Base-by-base conservation (phyloP, 2,888 invertebrate genomes). In the Apantesis nais region DNA sequence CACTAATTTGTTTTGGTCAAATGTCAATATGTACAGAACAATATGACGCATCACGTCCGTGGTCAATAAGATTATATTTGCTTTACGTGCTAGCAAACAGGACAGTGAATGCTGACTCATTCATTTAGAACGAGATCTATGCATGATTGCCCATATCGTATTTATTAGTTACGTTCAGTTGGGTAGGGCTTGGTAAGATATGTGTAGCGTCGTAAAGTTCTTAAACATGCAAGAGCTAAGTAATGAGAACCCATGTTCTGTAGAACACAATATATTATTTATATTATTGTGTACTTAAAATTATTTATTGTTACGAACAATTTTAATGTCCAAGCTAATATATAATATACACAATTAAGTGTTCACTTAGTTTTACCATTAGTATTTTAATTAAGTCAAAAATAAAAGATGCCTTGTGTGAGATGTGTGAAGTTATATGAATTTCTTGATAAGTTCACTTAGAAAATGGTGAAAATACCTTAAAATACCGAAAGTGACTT, bases 31-130 rank as follows among this genome's bases (percentile, higher is more conserved):
- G 58, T 29, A 58, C 16, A 58, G 16, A 74, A 67, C 55, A 75
- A 72, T 70, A 67, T 80, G 82, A 82, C 79, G 76, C 82, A 82
- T 82, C 76, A 69, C 65, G 77, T 82, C 72, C 74, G 74, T 76
- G 68, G 70, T 72, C 76, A 74, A 74, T 81, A 81, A 74, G 67
- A 76, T 76, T 78, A 73, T 78, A 70, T 78, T 70, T 76, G 31
- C 41, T 63, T 81, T 66, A 66, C 52, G 62, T 79, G 84, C 82
- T 83, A 84, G 85, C 89, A 88, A 89, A 85, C 83, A 76, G 77
- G 82, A 86, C 83, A 80, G 37, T 31, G 67, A 78, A 83, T 84
- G 85, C 80, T 88, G 89, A 88, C 72, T 88, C 90, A 90, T 79
- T 83, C 82, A 72, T 71, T 80, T 82, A 86, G 86, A 90, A 89